Evolutionary conservation across 2,113 vertebrate species (phyloP).

Genomic region (Pterocles orientalis): DNA sequence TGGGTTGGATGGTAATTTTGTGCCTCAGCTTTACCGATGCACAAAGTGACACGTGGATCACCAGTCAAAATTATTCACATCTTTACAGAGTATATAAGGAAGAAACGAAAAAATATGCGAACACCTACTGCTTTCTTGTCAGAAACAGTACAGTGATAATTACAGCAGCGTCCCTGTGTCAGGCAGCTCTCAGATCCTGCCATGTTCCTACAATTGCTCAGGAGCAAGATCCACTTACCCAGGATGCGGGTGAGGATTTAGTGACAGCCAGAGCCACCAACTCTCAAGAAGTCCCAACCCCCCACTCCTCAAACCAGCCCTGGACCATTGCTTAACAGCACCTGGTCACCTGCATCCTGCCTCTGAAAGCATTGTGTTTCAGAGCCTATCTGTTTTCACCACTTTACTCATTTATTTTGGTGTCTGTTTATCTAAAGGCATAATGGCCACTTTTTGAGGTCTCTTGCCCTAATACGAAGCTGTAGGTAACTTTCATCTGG

Average conservation of each 20-base stretch:
- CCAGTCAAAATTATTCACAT: neutral
- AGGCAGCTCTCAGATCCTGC: neutral
- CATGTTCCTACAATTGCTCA: fast-evolving
- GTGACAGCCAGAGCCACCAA: neutral
- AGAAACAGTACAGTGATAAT: neutral
- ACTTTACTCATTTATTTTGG: neutral
- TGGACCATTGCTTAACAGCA: neutral
- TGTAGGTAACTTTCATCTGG: neutral
- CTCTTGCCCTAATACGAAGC: neutral
- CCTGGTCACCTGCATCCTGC: neutral
- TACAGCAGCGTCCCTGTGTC: neutral
- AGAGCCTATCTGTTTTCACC: neutral
- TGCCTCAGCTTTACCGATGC: neutral
- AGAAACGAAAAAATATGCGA: no score
- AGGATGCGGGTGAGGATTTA: neutral
- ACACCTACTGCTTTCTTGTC: neutral
- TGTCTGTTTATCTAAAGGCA: neutral
- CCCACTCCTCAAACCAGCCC: neutral
- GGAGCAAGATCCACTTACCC: neutral
- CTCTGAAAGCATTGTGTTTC: neutral
- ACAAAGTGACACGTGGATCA: fast-evolving
- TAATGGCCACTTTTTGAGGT: neutral
- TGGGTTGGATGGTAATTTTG: neutral
- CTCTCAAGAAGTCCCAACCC: neutral
- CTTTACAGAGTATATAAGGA: neutral